These are phyloP conservation scores for Theretra japonica DNA, from an alignment of 2,888 invertebrate genomes.

Conservation along the genomic window DNA sequence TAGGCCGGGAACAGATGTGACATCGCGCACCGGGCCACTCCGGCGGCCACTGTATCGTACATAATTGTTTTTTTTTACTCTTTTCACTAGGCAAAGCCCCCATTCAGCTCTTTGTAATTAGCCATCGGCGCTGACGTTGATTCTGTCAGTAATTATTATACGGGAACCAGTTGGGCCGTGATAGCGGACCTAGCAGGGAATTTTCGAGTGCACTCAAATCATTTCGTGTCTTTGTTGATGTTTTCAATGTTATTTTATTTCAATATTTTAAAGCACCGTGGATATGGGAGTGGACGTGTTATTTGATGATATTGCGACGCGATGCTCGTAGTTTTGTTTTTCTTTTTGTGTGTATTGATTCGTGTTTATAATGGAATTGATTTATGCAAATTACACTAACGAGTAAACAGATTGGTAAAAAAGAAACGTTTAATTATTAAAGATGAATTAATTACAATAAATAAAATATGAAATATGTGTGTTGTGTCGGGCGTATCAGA, in stretches of 20 bases:
- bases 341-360: not conserved
- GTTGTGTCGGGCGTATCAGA: no score
- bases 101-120: conserved; percentile 81
- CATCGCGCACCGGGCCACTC: conserved; percentile 80
- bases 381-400: not conserved
- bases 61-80: conserved; percentile 75
- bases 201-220: conserved; percentile 40
- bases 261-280: conserved; percentile 29
- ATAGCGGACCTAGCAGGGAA: conserved; percentile 36
- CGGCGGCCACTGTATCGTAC: conserved; percentile 80
- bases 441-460: no score
- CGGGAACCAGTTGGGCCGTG: conserved; percentile 61
- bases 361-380: not conserved
- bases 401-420: no score
- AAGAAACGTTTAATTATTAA: no score
- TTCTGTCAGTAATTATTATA: conserved; percentile 76
- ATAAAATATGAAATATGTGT: no score
- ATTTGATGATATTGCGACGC: conserved; percentile 1
- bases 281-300: conserved; percentile 13
- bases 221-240: conserved; percentile 37
- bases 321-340: not conserved
- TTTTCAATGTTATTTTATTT: conserved; percentile 31
- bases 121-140: conserved; percentile 73
- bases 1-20: conserved; percentile 76
- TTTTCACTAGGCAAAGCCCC: conserved; percentile 75